Base-by-base conservation (phyloP, 2,888 invertebrate genomes). In the Epiblema foenella region DNA sequence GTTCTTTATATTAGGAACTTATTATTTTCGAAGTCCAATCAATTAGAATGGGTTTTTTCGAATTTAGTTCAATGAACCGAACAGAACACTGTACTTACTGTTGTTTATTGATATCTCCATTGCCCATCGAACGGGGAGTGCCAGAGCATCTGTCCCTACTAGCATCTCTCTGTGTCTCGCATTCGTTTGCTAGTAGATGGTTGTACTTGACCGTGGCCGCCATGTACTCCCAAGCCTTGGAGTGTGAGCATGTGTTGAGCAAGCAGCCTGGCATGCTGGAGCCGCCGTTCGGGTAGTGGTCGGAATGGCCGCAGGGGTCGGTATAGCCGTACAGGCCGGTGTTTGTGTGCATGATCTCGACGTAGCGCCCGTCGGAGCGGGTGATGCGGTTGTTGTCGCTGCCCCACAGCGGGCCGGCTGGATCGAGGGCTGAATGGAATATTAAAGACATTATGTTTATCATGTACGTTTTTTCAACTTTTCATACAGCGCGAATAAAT, bases 311-410 rank as follows among this genome's bases (percentile, higher is more conserved):
- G 10, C 83, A 84, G 7, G 84, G 84, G 11, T 84, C 83, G 12
- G 75, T 76, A 73, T 73, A 84, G 10, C 89, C 93, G 20, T 82
- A 78, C 4, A 84, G 49, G 0, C 75, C 78, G 2, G 83, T 85
- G 74, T 90, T 86, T 0, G 93, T 93, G 74, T 93, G 93, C 0
- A 93, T 90, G 0, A 88, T 82, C 78, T 93, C 93, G 0, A 92
- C 91, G 76, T 91, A 91, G 60, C 79, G 79, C 0, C 76, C 92
- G 62, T 91, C 91, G 0, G 81, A 82, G 2, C 75, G 37, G 0
- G 72, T 74, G 0, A 93, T 65, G 10, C 87, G 83, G 57, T 86
- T 75, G 8, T 68, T 64, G 73, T 86, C 83, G 0, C 74, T 66
- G 17, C 76, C 67, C 89, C 89, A 92, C 12, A 87, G 73, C 4